Base-by-base conservation (phyloP, 2,797 vertebrate genomes). In the Thalassophryne amazonica region DNA sequence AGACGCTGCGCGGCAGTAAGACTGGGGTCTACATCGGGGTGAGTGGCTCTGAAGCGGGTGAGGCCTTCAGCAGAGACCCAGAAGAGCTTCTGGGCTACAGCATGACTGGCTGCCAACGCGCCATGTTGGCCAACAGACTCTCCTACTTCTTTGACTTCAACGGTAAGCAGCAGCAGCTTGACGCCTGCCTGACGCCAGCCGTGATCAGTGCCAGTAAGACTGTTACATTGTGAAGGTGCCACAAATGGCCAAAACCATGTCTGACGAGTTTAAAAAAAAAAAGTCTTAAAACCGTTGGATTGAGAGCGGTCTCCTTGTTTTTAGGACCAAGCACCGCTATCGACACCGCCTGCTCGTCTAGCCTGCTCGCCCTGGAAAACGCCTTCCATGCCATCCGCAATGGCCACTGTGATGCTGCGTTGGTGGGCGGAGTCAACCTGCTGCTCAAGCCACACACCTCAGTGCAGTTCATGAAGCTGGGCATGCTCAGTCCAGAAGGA, bases 271-370 rank as follows among this genome's bases (percentile, higher is more conserved):
- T n/a, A n/a, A n/a, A n/a, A n/a, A n/a, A n/a, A n/a, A n/a, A n/a
- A n/a, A n/a, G n/a, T n/a, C n/a, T n/a, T n/a, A n/a, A n/a, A n/a
- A n/a, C n/a, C n/a, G n/a, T n/a, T n/a, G n/a, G n/a, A n/a, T n/a
- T n/a, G n/a, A n/a, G n/a, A n/a, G n/a, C n/a, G n/a, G n/a, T n/a
- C n/a, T n/a, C n/a, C n/a, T n/a, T n/a, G n/a, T n/a, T n/a, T n/a
- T n/a, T 38, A 98, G 95, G 97, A 35, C 97, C 97, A 57, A 99
- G 97, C 82, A 60, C 94, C 2, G 74, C 94, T 61, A 92, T 99
- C 34, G 97, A 99, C 82, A 95, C 97, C 0, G 97, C 97, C 13
- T 99, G 97, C 78, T 99, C 97, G 29, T 99, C 97, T 53, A 94
- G 95, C 77, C 85, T 99, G 4, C 19, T 95, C 12, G 95, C 94